Percentiles rank a stretch among this genome's conserved stretches.
Conservation (phyloP, 2,888 invertebrate species). For the Lepeophtheirus nordmannii region DNA sequence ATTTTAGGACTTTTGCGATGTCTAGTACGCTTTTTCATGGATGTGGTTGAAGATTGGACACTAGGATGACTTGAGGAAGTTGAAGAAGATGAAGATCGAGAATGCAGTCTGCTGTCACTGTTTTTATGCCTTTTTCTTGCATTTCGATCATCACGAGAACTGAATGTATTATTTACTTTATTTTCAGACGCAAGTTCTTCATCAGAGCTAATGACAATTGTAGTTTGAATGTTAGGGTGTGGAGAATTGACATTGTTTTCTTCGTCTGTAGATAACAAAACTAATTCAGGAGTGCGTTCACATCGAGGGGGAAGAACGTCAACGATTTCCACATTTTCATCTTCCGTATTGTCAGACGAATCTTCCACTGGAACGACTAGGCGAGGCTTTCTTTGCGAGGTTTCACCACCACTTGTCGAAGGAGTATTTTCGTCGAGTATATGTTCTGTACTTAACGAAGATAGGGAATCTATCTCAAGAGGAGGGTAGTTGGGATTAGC, state of each 20-base stretch:
- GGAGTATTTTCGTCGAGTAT: constrained; percentile 25
- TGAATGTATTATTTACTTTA: not conserved
- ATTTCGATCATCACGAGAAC: not conserved
- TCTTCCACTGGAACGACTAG: constrained; percentile 27
- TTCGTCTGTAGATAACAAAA: constrained; percentile 46
- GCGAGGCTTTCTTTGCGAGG: constrained; percentile 31
- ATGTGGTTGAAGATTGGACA: too few species aligned
- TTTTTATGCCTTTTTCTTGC: too few species aligned
- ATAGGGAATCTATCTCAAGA: not conserved
- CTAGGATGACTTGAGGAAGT: too few species aligned
- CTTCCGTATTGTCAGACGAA: constrained; percentile 35
- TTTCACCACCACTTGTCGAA: constrained; percentile 27
- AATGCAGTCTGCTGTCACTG: too few species aligned
- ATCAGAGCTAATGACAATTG: not conserved
- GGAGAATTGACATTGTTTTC: not conserved
- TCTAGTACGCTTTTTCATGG: too few species aligned
- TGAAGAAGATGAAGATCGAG: too few species aligned
- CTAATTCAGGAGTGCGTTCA: constrained; percentile 49
- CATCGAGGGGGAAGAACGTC: constrained; percentile 50
- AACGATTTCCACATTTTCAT: constrained; percentile 46
- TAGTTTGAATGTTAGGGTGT: not conserved
- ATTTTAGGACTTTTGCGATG: too few species aligned
- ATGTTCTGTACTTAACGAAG: not conserved
- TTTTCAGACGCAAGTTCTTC: not conserved
- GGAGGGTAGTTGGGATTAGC: not conserved